These are phyloP conservation scores for Notoglanidium macrostoma DNA, from an alignment of 2,797 vertebrate species.

Conservation along the genomic window DNA sequence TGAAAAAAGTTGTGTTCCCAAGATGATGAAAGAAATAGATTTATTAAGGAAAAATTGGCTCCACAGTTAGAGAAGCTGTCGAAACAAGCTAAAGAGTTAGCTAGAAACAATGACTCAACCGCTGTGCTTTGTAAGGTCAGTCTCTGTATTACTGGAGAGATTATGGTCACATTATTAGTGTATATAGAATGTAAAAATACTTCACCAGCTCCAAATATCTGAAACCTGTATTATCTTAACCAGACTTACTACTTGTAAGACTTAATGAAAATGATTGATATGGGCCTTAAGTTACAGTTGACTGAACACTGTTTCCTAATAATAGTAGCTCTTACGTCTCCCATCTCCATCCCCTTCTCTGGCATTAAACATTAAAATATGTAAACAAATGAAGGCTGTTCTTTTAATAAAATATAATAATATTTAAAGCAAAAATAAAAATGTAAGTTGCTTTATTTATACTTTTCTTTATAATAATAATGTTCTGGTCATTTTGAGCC, in stretches of 20 bases:
- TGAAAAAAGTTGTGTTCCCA: slow-evolving; percentile 1
- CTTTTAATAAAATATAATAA: slow-evolving; percentile 9
- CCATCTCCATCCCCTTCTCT: neutral
- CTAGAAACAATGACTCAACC: slow-evolving; percentile 1
- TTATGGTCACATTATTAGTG: neutral
- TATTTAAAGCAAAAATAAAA: neutral
- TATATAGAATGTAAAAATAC: neutral
- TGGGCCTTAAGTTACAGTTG: slow-evolving; percentile 50
- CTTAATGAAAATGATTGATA: neutral
- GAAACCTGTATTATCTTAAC: neutral
- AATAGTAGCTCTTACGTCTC: neutral
- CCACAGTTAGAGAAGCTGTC: neutral
- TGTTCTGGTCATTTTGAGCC: neutral
- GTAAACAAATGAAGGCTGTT: neutral
- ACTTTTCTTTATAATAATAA: neutral
- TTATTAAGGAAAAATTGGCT: slow-evolving; percentile 16
- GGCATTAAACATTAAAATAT: neutral
- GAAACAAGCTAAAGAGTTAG: neutral
- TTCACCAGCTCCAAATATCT: neutral
- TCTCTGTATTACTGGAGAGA: neutral
- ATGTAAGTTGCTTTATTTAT: too few species aligned
- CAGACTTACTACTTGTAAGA: neutral
- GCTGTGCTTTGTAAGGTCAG: neutral
- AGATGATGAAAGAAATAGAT: slow-evolving; percentile 26
- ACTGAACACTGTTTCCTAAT: slow-evolving; percentile 14